Evolutionary conservation across 2,888 invertebrate genomes (phyloP).

Genomic region (Zygothrica quintamaculata): DNA sequence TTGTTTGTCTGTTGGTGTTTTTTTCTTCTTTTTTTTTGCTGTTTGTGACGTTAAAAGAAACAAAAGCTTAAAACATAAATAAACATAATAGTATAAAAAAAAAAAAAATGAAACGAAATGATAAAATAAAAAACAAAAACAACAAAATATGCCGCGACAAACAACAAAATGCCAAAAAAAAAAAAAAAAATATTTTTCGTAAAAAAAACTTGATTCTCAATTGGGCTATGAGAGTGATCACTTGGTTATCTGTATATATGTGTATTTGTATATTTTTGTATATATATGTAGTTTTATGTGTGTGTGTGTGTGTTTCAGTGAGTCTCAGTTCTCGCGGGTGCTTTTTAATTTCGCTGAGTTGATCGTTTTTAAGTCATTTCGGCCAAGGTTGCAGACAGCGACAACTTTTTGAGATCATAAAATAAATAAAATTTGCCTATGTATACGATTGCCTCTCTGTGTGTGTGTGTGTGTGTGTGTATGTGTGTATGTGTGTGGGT

Average conservation of each 20-base stretch:
- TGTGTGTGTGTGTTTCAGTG: too few species aligned
- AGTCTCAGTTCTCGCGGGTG: conserved; percentile 32
- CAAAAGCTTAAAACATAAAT: conserved; percentile 6
- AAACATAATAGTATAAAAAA: conserved; percentile 9
- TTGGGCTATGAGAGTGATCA: conserved; percentile 9
- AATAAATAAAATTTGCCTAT: conserved; percentile 48
- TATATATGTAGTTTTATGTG: conserved; percentile 7
- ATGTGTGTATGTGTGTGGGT: conserved; percentile 1
- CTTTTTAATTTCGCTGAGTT: conserved; percentile 56
- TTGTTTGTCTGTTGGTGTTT: background rate
- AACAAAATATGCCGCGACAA: background rate
- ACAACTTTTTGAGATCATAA: conserved; percentile 61
- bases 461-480: conserved; percentile 7
- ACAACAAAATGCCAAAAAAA: conserved; percentile 4
- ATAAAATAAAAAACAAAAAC: background rate
- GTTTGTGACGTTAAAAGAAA: background rate
- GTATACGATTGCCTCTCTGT: conserved; percentile 17
- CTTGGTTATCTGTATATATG: background rate
- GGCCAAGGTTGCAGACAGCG: conserved; percentile 66
- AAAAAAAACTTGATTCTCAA: conserved; percentile 33
- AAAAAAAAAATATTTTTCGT: background rate
- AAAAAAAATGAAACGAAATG: background rate
- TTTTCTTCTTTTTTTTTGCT: too few species aligned
- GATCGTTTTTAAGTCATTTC: conserved; percentile 57
- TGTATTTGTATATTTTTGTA: too few species aligned